phyloP scores from a whole-genome alignment of 2,113 vertebrate species.

The Prionailurus bengalensis region DNA sequence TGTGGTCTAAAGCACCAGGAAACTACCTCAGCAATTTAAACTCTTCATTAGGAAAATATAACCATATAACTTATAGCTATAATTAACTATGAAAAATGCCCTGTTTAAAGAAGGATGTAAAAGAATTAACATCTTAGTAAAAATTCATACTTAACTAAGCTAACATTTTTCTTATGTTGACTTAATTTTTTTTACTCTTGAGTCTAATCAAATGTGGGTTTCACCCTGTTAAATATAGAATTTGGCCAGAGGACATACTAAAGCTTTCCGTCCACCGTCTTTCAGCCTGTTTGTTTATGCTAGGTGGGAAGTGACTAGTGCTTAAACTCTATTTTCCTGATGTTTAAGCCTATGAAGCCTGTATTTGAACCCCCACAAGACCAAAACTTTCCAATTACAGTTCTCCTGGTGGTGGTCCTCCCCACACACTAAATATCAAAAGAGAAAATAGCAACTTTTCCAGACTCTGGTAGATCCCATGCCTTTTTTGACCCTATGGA shows the following conservation, averaged over 20 bases:
- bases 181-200: conserved; percentile 29
- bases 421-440: conserved; percentile 21
- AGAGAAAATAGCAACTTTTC: conserved; percentile 35
- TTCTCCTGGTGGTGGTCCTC: background rate
- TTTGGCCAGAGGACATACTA: conserved; percentile 41
- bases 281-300: conserved; percentile 53
- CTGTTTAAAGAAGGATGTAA: conserved; percentile 50
- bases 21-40: conserved; percentile 23
- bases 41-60: conserved; percentile 57
- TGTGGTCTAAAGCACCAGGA: background rate
- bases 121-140: conserved; percentile 51
- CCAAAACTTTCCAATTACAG: conserved; percentile 48
- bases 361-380: conserved; percentile 29
- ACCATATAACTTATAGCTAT: background rate
- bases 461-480: background rate
- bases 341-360: conserved; percentile 24
- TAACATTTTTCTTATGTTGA: conserved; percentile 60
- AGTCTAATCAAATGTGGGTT: conserved; percentile 45
- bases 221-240: conserved; percentile 54
- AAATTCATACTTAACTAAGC: conserved; percentile 24
- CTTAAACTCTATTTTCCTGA: conserved; percentile 40
- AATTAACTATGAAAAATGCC: conserved; percentile 61
- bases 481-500: conserved; percentile 14
- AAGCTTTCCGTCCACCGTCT: conserved; percentile 1
- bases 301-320: conserved; percentile 8